A percentile compares a stretch with the other conserved stretches of the same genome.
Evolutionary conservation across 2,797 vertebrate species (phyloP).

Genomic region (Chelonia mydas): DNA sequence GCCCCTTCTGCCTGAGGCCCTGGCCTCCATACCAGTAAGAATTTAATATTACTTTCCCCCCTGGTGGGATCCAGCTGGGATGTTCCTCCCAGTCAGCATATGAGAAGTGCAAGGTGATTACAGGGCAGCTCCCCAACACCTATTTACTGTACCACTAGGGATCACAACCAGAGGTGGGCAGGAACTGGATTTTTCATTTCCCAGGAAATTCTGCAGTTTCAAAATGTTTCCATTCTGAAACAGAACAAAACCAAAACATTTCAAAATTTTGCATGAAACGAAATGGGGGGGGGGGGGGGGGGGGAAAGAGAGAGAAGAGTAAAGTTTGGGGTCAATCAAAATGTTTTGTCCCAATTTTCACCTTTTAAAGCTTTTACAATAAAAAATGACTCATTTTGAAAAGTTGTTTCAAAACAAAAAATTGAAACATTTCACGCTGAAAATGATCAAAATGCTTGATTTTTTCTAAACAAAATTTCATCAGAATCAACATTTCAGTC

Average conservation of each 20-base stretch:
- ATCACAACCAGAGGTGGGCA: not conserved
- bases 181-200: not conserved
- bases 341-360: not conserved
- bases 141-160: not conserved
- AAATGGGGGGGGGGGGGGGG: too few species aligned
- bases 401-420: not conserved
- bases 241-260: too few species aligned
- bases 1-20: too few species aligned
- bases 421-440: not conserved
- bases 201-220: not conserved
- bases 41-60: too few species aligned
- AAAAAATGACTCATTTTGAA: not conserved
- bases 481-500: not conserved
- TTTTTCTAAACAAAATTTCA: not conserved
- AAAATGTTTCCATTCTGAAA: too few species aligned
- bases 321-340: not conserved
- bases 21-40: too few species aligned
- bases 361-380: not conserved
- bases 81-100: not conserved
- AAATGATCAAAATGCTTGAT: not conserved
- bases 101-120: not conserved
- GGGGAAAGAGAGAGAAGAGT: not conserved
- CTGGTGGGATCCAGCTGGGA: fast-evolving
- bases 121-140: not conserved
- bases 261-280: too few species aligned